Percentiles rank a stretch among this genome's conserved stretches.
phyloP scores from a whole-genome alignment of 2,113 vertebrate genomes.

The Ranitomeya imitator region DNA sequence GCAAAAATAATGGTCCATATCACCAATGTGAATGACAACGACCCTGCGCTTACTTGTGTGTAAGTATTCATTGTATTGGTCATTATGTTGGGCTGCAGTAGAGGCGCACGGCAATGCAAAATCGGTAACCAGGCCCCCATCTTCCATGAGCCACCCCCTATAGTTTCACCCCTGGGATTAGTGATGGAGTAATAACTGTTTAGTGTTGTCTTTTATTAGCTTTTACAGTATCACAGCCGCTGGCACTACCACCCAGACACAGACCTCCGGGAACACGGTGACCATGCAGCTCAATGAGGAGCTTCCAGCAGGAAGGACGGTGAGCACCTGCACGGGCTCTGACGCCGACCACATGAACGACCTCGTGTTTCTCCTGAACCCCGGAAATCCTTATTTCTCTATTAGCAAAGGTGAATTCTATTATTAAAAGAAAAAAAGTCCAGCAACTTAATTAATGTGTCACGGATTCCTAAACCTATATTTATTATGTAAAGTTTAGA shows the following conservation, averaged over 20 bases:
- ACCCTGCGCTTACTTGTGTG: constrained; percentile 61
- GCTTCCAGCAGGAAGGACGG: constrained; percentile 59
- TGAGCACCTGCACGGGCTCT: constrained; percentile 59
- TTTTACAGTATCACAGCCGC: constrained; percentile 61
- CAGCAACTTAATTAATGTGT: background rate
- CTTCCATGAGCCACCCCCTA: background rate
- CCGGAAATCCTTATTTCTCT: constrained; percentile 60
- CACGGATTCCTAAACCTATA: background rate
- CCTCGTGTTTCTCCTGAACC: constrained; percentile 61
- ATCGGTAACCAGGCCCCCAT: no score
- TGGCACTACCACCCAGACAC: constrained; percentile 35
- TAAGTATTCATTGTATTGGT: constrained; percentile 46
- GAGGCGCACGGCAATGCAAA: no score
- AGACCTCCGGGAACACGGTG: constrained; percentile 52
- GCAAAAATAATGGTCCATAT: constrained; percentile 63
- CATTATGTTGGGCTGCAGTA: no score
- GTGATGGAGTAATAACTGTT: background rate
- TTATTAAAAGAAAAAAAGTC: background rate
- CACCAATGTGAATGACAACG: constrained; percentile 61
- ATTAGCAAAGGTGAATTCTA: constrained; percentile 59
- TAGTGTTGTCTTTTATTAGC: constrained; percentile 54
- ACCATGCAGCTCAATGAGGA: constrained; percentile 63
- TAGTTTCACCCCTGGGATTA: background rate
- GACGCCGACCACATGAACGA: constrained; percentile 59
- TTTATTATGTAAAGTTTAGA: background rate